These are phyloP conservation scores for Penaeus monodon DNA, from an alignment of 2,888 invertebrate species.

Conservation along the genomic window DNA sequence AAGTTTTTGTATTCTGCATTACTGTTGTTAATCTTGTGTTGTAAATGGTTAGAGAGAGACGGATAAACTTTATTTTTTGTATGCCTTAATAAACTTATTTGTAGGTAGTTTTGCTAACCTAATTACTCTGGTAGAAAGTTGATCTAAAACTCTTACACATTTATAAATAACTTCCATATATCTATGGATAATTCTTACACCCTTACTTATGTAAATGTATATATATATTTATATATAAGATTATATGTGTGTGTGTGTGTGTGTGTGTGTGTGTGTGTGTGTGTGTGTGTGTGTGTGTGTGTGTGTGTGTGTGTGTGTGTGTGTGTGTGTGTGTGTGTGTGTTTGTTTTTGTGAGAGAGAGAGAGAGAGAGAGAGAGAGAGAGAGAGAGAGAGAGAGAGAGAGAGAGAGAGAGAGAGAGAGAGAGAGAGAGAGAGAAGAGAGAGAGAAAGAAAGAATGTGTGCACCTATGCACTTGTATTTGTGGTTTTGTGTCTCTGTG, in stretches of 20 bases:
- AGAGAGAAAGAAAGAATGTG: too few species aligned
- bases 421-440: neutral
- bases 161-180: neutral
- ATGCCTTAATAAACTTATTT: neutral
- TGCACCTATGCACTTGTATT: too few species aligned
- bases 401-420: neutral
- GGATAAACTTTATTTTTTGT: neutral
- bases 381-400: neutral
- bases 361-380: neutral
- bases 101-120: neutral
- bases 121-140: neutral
- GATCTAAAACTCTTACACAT: neutral
- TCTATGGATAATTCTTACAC: neutral
- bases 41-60: neutral
- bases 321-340: neutral
- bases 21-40: neutral
- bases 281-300: constrained; percentile 18
- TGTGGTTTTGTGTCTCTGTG: too few species aligned
- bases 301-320: neutral
- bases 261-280: constrained; percentile 1
- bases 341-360: too few species aligned
- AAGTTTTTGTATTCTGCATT: neutral
- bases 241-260: neutral
- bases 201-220: neutral
- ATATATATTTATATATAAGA: neutral